Percentiles rank a stretch among this genome's conserved stretches.
These are phyloP conservation scores for Sylvia borin DNA, from an alignment of 2,797 vertebrate species.

Conservation along the genomic window DNA sequence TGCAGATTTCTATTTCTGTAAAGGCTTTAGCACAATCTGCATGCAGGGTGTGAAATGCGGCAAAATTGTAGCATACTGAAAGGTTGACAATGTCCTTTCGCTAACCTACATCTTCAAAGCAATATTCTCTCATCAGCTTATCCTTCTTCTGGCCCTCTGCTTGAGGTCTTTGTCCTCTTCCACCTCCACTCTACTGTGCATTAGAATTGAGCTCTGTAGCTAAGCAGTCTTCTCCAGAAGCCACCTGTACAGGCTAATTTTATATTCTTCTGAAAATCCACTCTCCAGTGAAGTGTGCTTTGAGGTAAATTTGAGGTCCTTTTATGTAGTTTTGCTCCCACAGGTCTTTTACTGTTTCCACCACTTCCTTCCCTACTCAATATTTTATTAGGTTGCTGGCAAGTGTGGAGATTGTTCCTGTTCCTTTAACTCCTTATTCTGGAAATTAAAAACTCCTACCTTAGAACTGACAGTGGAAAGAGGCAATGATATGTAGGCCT, in stretches of 20 bases:
- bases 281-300: not conserved
- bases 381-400: not conserved
- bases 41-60: not conserved
- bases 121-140: slow-evolving; percentile 51
- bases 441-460: not conserved
- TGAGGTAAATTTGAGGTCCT: slow-evolving; percentile 32
- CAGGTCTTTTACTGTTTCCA: not conserved
- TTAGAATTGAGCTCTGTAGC: slow-evolving; percentile 31
- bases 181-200: slow-evolving; percentile 21
- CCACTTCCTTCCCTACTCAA: not conserved
- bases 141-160: slow-evolving; percentile 49
- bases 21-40: slow-evolving; percentile 22
- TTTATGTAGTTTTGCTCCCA: slow-evolving; percentile 20
- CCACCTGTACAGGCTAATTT: slow-evolving; percentile 25
- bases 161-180: slow-evolving; percentile 63
- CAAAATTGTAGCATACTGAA: slow-evolving; percentile 14
- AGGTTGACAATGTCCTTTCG: slow-evolving; percentile 43
- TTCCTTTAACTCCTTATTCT: not conserved
- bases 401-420: not conserved
- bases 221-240: slow-evolving; percentile 41
- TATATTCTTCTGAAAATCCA: slow-evolving; percentile 50
- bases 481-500: not conserved
- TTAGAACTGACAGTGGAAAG: not conserved
- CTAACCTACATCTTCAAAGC: slow-evolving; percentile 47
- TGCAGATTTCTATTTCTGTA: not conserved